These are phyloP conservation scores for Dascyllus trimaculatus DNA, from an alignment of 2,113 vertebrate genomes.

Conservation along the genomic window DNA sequence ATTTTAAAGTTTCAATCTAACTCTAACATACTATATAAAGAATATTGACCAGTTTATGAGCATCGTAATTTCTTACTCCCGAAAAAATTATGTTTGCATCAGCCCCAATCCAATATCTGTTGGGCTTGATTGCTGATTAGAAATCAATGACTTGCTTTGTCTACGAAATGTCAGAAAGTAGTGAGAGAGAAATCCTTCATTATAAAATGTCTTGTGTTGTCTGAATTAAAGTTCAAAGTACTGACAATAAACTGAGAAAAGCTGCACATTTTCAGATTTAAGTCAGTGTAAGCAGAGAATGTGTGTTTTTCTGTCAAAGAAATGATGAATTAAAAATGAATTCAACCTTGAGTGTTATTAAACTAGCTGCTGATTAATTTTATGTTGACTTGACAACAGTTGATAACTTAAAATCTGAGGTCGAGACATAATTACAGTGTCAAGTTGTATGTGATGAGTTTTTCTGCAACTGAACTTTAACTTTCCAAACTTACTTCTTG, in stretches of 20 bases:
- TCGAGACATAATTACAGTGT: not conserved
- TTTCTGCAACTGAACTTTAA: not conserved
- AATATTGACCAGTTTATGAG: too few species aligned
- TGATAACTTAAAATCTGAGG: constrained; percentile 9
- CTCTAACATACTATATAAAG: too few species aligned
- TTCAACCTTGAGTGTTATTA: not conserved
- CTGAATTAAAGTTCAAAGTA: not conserved
- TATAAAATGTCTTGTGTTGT: too few species aligned
- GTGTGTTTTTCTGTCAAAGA: not conserved
- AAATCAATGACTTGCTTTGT: not conserved
- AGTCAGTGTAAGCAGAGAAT: too few species aligned
- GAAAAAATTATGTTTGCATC: too few species aligned
- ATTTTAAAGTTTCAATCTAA: too few species aligned
- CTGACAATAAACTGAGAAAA: too few species aligned
- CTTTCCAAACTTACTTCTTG: not conserved
- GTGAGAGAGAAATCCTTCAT: not conserved
- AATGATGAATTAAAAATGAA: not conserved
- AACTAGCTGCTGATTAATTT: not conserved
- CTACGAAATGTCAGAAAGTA: not conserved
- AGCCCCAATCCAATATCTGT: too few species aligned
- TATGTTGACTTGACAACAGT: not conserved
- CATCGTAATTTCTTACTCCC: too few species aligned
- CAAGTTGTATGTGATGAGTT: too few species aligned
- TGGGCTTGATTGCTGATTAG: too few species aligned
- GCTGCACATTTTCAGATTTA: too few species aligned